Conservation (phyloP, 1,140 invertebrate species). For the Pentalonia nigronervosa region DNA sequence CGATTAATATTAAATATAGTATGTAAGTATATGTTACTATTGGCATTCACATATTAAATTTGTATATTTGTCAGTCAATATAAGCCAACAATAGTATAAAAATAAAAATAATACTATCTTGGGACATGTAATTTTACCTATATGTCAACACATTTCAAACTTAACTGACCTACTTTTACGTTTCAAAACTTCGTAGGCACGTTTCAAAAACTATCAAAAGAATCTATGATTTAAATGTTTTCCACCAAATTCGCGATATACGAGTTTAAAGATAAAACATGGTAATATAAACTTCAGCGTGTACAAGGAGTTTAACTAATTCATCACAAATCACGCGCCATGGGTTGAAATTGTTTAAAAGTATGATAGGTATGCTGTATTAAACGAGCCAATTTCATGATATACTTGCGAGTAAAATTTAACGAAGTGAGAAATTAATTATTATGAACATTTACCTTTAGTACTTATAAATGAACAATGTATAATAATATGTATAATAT, state of each 20-base stretch:
- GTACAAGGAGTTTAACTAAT: background rate
- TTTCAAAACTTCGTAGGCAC: background rate
- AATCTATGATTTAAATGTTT: background rate
- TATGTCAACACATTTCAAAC: background rate
- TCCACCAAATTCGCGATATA: background rate
- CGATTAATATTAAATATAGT: background rate
- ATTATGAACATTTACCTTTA: constrained; percentile 30
- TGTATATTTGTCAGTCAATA: background rate
- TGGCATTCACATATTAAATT: background rate
- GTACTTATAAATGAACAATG: background rate
- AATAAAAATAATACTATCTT: background rate
- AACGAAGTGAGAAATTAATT: background rate
- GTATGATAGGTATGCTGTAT: background rate
- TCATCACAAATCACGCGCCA: background rate
- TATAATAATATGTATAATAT: background rate
- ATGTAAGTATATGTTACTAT: background rate
- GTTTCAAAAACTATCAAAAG: background rate
- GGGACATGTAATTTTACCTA: background rate
- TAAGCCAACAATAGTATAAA: background rate
- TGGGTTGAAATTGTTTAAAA: background rate
- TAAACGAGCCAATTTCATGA: background rate
- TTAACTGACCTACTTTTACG: background rate
- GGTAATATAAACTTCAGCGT: background rate
- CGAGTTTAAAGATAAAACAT: background rate
- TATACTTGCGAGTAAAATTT: background rate